Percentiles rank a stretch among this genome's conserved stretches.
Conservation (phyloP, 2,888 invertebrate genomes). For the Balanococcus diminutus region DNA sequence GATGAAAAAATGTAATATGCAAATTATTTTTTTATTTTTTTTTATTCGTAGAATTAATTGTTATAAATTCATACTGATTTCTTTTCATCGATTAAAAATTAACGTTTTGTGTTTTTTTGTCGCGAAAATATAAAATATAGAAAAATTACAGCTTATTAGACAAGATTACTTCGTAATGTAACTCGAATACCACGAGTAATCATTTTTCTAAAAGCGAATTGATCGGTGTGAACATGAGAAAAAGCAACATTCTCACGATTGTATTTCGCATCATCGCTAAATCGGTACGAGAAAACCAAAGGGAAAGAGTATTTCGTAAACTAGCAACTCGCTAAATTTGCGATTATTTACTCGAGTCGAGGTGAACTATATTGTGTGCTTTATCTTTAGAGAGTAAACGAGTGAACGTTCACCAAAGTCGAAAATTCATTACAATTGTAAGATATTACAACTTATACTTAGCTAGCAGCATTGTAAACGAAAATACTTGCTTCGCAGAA, state of each 20-base stretch:
- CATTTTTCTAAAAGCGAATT: too few species aligned
- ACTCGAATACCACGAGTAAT: neutral
- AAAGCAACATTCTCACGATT: neutral
- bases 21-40: neutral
- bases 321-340: neutral
- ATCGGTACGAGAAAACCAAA: neutral
- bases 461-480: neutral
- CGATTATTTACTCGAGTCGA: neutral
- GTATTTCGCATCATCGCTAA: neutral
- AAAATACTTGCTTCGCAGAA: neutral
- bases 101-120: too few species aligned
- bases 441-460: neutral
- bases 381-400: neutral
- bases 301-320: neutral
- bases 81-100: too few species aligned
- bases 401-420: neutral
- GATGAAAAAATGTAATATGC: neutral
- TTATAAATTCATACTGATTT: too few species aligned
- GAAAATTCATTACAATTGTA: neutral
- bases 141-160: neutral
- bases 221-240: neutral
- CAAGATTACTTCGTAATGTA: neutral
- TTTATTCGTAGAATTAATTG: too few species aligned
- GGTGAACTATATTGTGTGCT: neutral
- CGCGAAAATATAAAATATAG: neutral